Conservation (phyloP, 2,888 invertebrate species). For the Blastobasis lacticolella region DNA sequence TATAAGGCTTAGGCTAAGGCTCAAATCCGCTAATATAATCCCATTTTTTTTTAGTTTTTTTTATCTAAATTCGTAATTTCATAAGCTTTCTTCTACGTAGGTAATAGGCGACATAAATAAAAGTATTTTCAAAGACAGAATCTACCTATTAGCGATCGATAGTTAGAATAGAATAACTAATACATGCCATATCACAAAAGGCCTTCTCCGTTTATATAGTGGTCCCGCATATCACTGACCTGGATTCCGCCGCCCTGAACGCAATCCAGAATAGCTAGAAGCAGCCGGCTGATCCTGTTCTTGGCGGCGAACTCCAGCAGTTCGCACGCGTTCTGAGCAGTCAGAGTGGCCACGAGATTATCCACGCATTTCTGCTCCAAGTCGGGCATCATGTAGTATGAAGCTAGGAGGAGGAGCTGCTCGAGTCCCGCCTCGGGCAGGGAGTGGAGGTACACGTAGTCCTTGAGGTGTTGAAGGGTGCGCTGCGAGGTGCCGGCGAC, state of each 20-base stretch:
- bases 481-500: conserved; percentile 29
- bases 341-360: conserved; percentile 22
- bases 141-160: too few relatives aligned
- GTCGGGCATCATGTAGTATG: conserved; percentile 40
- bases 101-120: too few relatives aligned
- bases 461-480: conserved; percentile 35
- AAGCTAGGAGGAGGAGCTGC: conserved; percentile 33
- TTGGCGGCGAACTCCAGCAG: conserved; percentile 36
- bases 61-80: too few relatives aligned
- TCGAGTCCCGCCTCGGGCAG: conserved; percentile 32
- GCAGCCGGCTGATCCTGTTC: conserved; percentile 28
- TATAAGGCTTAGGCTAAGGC: too few relatives aligned
- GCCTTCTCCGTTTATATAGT: conserved; percentile 13
- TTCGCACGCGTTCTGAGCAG: conserved; percentile 23
- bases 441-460: conserved; percentile 34
- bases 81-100: too few relatives aligned
- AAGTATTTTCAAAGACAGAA: too few relatives aligned
- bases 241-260: conserved; percentile 24
- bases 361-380: conserved; percentile 37
- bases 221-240: conserved; percentile 28
- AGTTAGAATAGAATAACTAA: too few relatives aligned
- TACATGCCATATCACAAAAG: background rate
- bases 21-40: too few relatives aligned
- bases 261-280: conserved; percentile 31
- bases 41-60: too few relatives aligned